These are phyloP conservation scores for Delichon dasypus DNA, from an alignment of 2,797 vertebrate genomes.

Conservation along the genomic window DNA sequence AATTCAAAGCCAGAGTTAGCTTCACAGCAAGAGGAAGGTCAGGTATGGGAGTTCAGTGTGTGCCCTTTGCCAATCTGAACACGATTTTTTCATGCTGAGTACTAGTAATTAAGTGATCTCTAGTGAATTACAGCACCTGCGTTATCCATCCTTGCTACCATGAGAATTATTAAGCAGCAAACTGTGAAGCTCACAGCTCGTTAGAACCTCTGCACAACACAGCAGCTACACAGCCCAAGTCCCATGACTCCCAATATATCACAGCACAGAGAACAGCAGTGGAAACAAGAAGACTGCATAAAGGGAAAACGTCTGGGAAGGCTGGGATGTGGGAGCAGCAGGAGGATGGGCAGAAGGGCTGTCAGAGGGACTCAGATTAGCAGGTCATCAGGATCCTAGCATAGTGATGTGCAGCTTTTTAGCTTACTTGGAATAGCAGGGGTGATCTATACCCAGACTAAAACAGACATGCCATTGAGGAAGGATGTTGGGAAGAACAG, in stretches of 20 bases:
- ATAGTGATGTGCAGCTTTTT: background rate
- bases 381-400: background rate
- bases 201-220: constrained; percentile 15
- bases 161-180: constrained; percentile 32
- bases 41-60: background rate
- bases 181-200: background rate
- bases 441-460: background rate
- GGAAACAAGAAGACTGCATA: background rate
- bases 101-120: constrained; percentile 22
- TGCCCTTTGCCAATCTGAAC: constrained; percentile 14
- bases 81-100: background rate
- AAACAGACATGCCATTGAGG: background rate
- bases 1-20: background rate
- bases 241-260: background rate
- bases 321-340: background rate
- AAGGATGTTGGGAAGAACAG: background rate
- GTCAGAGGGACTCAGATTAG: background rate
- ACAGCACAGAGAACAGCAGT: background rate
- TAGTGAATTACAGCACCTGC: constrained; percentile 23
- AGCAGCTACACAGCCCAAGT: background rate
- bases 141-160: background rate
- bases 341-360: background rate
- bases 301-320: background rate
- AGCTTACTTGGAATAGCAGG: background rate
- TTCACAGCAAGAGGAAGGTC: background rate